Evolutionary conservation across 2,113 vertebrate species (phyloP).

Genomic region (Varanus salvator): DNA sequence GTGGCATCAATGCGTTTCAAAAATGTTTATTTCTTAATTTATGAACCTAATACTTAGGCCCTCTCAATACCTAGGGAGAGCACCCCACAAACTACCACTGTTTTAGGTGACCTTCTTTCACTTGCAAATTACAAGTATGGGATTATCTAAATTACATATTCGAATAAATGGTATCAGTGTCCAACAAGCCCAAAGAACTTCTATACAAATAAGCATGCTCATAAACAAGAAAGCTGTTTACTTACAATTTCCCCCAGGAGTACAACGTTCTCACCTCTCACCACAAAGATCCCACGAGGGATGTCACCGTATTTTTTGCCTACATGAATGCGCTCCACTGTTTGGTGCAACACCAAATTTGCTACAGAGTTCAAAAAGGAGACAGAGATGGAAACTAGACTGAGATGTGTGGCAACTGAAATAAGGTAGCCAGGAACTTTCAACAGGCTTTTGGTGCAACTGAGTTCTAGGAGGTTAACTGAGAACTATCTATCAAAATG

Average conservation of each 20-base stretch:
- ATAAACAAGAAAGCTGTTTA: slow-evolving; percentile 55
- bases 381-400: background rate
- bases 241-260: slow-evolving; percentile 98
- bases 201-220: rapidly evolving
- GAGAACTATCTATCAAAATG: rapidly evolving
- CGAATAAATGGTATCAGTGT: background rate
- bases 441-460: background rate
- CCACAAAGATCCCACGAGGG: slow-evolving; percentile 97
- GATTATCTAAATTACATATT: background rate
- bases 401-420: rapidly evolving
- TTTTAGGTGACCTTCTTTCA: background rate
- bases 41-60: background rate
- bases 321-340: slow-evolving; percentile 97
- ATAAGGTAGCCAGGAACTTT: too few species aligned
- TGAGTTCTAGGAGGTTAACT: rapidly evolving
- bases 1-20: background rate
- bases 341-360: slow-evolving; percentile 97
- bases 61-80: background rate
- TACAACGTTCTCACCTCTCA: slow-evolving; percentile 97
- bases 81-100: background rate
- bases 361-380: slow-evolving; percentile 75
- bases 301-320: slow-evolving; percentile 98
- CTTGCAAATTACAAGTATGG: background rate
- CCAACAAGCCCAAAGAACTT: background rate
- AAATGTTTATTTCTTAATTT: background rate